Percentiles rank a stretch among this genome's conserved stretches.
Conservation (phyloP, 2,888 invertebrate species). For the Lysandra coridon region DNA sequence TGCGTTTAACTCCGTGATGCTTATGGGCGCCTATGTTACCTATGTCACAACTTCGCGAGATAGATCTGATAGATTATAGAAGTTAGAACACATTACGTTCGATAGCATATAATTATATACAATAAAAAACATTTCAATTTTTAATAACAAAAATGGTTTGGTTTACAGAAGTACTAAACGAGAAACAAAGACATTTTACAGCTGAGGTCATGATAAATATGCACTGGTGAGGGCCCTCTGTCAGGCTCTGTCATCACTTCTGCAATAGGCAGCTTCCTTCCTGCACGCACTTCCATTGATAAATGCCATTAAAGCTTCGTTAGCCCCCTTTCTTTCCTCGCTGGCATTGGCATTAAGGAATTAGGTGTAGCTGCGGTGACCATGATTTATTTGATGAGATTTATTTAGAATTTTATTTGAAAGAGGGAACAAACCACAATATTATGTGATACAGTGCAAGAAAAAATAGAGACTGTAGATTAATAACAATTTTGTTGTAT, state of each 20-base stretch:
- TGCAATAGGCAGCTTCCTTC: conserved; percentile 37
- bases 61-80: not conserved
- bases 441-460: no score
- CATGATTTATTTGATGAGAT: conserved; percentile 18
- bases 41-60: no score
- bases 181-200: not conserved
- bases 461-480: no score
- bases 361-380: conserved; percentile 39
- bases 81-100: not conserved
- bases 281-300: conserved; percentile 40
- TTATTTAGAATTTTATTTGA: not conserved
- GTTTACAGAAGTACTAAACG: not conserved
- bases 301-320: conserved; percentile 43
- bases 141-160: no score
- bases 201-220: not conserved
- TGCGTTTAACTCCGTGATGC: no score
- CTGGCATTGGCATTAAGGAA: conserved; percentile 47
- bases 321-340: conserved; percentile 47
- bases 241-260: not conserved
- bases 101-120: no score
- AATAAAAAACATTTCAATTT: no score
- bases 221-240: not conserved
- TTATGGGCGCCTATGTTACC: no score
- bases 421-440: no score
- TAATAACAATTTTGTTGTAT: no score